Percentiles rank a stretch among this genome's conserved stretches.
phyloP scores from a whole-genome alignment of 2,888 invertebrate species.

The Thelaira solivaga region DNA sequence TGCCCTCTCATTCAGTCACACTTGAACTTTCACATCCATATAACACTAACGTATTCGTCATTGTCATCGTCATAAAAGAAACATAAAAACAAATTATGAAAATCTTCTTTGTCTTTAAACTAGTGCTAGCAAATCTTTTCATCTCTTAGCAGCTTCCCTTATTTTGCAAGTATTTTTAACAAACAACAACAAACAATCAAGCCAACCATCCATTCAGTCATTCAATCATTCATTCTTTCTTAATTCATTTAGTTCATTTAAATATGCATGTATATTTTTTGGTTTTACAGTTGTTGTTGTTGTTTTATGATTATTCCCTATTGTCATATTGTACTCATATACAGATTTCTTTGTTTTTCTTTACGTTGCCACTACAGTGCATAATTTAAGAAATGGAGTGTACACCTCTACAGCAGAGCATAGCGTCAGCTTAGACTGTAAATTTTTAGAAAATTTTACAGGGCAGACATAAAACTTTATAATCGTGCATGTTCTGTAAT shows the following conservation, averaged over 20 bases:
- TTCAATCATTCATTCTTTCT: constrained; percentile 24
- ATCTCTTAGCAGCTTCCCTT: constrained; percentile 12
- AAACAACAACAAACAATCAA: no score
- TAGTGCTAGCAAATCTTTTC: constrained; percentile 55
- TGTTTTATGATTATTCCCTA: constrained; percentile 35
- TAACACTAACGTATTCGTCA: background rate
- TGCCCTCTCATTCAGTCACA: constrained; percentile 20
- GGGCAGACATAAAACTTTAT: no score
- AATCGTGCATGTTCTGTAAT: no score
- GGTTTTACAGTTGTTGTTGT: constrained; percentile 21
- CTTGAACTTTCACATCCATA: constrained; percentile 38
- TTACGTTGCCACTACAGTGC: background rate
- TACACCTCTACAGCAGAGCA: background rate
- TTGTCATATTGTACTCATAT: constrained; percentile 45
- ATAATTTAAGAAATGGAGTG: background rate
- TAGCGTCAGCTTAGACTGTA: background rate
- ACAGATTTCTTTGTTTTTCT: background rate
- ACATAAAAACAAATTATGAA: constrained; percentile 44
- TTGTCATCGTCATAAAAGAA: constrained; percentile 12
- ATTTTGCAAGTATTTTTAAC: background rate
- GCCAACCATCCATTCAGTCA: background rate
- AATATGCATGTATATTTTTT: constrained; percentile 51
- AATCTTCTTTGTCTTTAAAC: constrained; percentile 54
- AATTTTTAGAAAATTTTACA: no score
- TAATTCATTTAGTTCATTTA: constrained; percentile 54